Evolutionary conservation across 2,888 invertebrate genomes (phyloP), one percentile per base, ranked within the genome.

Genomic region (Rutpela maculata): DNA sequence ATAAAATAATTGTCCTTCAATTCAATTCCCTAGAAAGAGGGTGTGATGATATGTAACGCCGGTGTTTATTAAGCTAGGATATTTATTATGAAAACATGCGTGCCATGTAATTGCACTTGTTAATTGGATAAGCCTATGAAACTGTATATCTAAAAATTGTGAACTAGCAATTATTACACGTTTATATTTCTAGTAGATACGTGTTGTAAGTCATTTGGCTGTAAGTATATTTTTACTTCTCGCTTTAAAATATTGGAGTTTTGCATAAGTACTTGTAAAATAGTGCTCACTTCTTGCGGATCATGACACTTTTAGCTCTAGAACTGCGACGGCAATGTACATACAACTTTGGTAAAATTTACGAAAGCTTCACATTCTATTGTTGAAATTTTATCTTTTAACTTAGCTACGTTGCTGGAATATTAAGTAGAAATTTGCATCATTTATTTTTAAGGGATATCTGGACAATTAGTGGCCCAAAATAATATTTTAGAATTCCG

Each of bases 21-120:
- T 70, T 70, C 11, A 22, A 70, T 60, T 70, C 70, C 70, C 70
- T 9, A 9, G 70, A 43, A 31, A 50, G 3, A 57, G 60, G 70
- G 70, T 60, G 70, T 70, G 60, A 70, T 12, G 26, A 26, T 17
- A 31, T 56, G 22, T 26, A 67, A 22, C n/a, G 50, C 22, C 55
- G 22, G 9, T n/a, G 50, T 67, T 50, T 67, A 56, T 17, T 63
- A 18, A 63, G 11, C 15, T 4, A 19, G 22, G 22, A 19, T 59
- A 59, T 62, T 62, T 55, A 5, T 66, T 26, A 55, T 15, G 22
- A 12, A 50, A 50, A 35, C 69, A 26, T 67, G 67, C 67, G 67
- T 67, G 67, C 0, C 26, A 26, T 56, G 67, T 26, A 12, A 67
- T 67, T 26, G 26, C 50, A 50, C 2, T 50, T 50, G 0, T 67